These are phyloP conservation scores for Thecocarcelia acutangulata DNA, from an alignment of 2,888 invertebrate species.

Conservation along the genomic window DNA sequence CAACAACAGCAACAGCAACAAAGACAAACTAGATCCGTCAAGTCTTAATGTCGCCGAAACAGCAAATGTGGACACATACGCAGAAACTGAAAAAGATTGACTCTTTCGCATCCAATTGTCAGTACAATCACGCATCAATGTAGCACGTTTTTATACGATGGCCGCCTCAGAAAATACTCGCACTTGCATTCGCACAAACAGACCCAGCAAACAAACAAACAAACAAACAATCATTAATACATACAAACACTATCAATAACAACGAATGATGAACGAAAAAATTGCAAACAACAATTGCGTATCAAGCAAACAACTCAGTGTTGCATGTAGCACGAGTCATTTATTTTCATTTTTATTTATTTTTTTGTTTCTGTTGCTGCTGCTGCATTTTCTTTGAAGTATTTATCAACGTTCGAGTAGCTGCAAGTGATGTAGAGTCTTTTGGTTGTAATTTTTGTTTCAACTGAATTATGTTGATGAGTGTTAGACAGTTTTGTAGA, in stretches of 20 bases:
- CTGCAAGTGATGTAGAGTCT: constrained; percentile 20
- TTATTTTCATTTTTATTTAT: constrained; percentile 51
- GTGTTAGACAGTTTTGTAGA: constrained; percentile 52
- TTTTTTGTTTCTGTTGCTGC: constrained; percentile 15
- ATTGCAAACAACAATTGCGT: constrained; percentile 60
- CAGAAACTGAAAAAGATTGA: constrained; percentile 49
- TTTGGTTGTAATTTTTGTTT: constrained; percentile 47
- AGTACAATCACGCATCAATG: constrained; percentile 81
- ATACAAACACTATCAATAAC: constrained; percentile 44
- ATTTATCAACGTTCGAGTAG: background rate
- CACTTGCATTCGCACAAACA: constrained; percentile 30
- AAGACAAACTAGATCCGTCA: constrained; percentile 65
- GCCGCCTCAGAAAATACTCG: constrained; percentile 70
- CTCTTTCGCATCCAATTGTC: constrained; percentile 72
- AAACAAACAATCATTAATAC: background rate
- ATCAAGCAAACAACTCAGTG: constrained; percentile 54
- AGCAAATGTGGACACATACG: constrained; percentile 39
- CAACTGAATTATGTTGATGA: constrained; percentile 67
- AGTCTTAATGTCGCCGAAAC: constrained; percentile 67
- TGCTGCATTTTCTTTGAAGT: constrained; percentile 28
- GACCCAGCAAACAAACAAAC: constrained; percentile 68
- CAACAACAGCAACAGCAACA: background rate
- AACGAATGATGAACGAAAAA: constrained; percentile 37
- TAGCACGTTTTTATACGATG: constrained; percentile 80
- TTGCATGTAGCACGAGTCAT: constrained; percentile 68